Evolutionary conservation across 2,888 invertebrate species (phyloP).

Genomic region (Cephonodes hylas): DNA sequence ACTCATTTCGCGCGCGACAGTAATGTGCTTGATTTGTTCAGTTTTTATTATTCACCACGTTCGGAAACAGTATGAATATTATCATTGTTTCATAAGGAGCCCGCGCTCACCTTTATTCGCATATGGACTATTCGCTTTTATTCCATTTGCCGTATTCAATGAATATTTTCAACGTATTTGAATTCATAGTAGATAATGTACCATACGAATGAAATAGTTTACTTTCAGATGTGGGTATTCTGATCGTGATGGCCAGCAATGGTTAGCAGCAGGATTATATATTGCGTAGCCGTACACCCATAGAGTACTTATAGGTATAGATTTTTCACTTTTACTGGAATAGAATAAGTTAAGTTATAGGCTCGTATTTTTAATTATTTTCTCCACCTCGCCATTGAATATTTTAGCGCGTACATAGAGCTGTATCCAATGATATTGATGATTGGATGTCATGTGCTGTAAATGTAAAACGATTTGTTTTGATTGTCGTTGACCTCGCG

Average conservation of each 20-base stretch:
- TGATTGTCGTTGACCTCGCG: conserved; percentile 41
- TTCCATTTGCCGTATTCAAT: conserved; percentile 24
- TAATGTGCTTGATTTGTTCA: background rate
- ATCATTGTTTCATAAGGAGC: background rate
- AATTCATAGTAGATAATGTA: conserved; percentile 22
- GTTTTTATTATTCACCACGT: conserved; percentile 4
- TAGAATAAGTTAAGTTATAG: no score
- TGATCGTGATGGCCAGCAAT: no score
- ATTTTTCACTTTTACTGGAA: no score
- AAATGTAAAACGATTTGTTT: conserved; percentile 36
- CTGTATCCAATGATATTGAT: background rate
- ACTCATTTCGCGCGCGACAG: background rate
- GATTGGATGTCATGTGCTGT: conserved; percentile 14
- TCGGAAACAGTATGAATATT: background rate
- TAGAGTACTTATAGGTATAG: no score
- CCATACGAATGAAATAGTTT: background rate
- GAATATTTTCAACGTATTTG: conserved; percentile 30
- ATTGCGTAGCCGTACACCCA: no score
- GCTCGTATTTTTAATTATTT: no score
- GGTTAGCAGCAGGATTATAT: no score
- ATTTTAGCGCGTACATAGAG: no score
- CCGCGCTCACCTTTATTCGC: background rate
- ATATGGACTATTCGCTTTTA: conserved; percentile 2
- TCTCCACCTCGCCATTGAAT: no score
- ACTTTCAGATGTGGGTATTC: background rate